Evolutionary conservation across 2,888 invertebrate genomes (phyloP).

Genomic region (Erebia palarica): DNA sequence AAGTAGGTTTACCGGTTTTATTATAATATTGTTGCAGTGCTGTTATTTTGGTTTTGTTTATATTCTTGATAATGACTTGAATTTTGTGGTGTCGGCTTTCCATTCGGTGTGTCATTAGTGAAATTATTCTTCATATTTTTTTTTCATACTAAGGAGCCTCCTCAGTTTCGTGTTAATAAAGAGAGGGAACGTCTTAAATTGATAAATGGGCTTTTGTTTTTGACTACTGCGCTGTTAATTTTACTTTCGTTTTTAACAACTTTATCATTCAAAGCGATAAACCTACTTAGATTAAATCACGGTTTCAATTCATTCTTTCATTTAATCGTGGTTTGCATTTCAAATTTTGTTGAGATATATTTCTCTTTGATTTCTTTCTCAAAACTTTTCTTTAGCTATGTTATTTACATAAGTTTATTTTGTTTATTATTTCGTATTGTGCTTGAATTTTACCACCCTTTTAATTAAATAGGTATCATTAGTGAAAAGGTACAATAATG

Average conservation of each 20-base stretch:
- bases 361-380: no score
- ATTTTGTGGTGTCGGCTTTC: conserved; percentile 46
- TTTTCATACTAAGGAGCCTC: conserved; percentile 24
- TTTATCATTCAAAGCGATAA: not conserved
- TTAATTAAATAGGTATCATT: conserved; percentile 67
- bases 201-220: conserved; percentile 30
- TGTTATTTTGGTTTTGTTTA: not conserved
- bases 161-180: conserved; percentile 7
- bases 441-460: conserved; percentile 45
- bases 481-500: conserved; percentile 56
- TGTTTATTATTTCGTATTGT: conserved; percentile 33
- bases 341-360: no score
- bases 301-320: not conserved
- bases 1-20: not conserved
- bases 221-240: not conserved
- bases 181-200: conserved; percentile 26
- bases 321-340: no score
- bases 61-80: not conserved
- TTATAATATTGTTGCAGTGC: not conserved
- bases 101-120: conserved; percentile 60
- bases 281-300: not conserved
- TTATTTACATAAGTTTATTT: no score
- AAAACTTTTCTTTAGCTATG: no score
- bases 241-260: conserved; percentile 8
- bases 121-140: conserved; percentile 40